Conservation (phyloP, 2,113 vertebrate species). For the Brevimyrus niger region DNA sequence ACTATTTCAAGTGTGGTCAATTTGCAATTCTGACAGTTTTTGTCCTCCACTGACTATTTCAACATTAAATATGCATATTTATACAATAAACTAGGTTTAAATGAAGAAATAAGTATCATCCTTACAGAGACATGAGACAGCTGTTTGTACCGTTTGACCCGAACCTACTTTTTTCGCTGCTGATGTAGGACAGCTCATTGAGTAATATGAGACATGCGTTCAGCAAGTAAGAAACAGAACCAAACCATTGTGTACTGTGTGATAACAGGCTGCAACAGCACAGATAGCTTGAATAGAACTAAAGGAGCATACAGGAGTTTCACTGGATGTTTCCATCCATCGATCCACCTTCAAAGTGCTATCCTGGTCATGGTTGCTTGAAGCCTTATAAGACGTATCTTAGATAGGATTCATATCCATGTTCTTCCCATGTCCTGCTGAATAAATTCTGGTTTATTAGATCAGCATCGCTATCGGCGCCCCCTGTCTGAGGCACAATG, state of each 20-base stretch:
- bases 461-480: not conserved
- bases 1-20: not conserved
- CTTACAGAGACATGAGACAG: not conserved
- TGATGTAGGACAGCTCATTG: not conserved
- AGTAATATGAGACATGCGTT: not conserved
- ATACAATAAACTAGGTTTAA: not conserved
- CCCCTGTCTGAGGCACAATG: not conserved
- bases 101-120: not conserved
- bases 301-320: not conserved
- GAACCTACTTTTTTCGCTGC: not conserved
- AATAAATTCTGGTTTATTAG: not conserved
- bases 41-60: not conserved
- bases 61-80: not conserved
- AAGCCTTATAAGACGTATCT: not conserved
- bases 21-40: not conserved
- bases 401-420: not conserved
- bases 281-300: not conserved
- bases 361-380: not conserved
- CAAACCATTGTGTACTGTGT: not conserved
- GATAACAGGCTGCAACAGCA: not conserved
- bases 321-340: not conserved
- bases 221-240: not conserved
- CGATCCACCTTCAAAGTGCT: not conserved
- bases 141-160: not conserved
- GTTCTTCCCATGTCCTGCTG: not conserved